Evolutionary conservation across 1,140 invertebrate species (phyloP).

Genomic region (Cotesia vestalis): DNA sequence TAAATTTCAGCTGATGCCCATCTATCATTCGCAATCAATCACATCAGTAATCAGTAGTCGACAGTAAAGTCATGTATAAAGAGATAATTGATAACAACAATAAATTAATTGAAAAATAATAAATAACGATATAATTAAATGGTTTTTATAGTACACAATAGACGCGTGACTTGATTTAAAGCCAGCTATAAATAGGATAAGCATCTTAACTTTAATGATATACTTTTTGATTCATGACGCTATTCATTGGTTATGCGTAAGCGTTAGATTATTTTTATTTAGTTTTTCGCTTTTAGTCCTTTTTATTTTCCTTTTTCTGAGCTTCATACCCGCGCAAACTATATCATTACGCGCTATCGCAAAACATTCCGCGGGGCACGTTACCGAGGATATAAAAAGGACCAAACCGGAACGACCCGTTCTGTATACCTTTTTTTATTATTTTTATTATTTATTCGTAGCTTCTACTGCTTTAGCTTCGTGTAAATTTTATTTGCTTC

Average conservation of each 20-base stretch:
- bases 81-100: neutral
- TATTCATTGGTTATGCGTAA: conserved; percentile 22
- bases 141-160: neutral
- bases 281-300: too few relatives aligned
- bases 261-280: neutral
- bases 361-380: conserved; percentile 37
- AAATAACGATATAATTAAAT: too few relatives aligned
- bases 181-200: conserved; percentile 1
- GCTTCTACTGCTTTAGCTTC: neutral
- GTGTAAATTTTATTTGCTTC: neutral
- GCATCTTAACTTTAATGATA: conserved; percentile 5
- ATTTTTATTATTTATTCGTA: neutral
- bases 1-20: conserved; percentile 1
- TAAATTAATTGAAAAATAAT: too few relatives aligned
- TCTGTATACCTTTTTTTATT: conserved; percentile 18
- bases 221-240: conserved; percentile 15
- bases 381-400: conserved; percentile 32
- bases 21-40: too few relatives aligned
- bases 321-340: conserved; percentile 22
- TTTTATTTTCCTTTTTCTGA: conserved; percentile 30
- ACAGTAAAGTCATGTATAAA: neutral
- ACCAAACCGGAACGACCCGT: conserved; percentile 49
- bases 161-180: neutral
- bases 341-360: conserved; percentile 53
- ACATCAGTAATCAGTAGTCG: too few relatives aligned